Percentiles rank a stretch among this genome's conserved stretches.
These are phyloP conservation scores for Lasioglossum vierecki DNA, from an alignment of 2,888 invertebrate species.

Conservation along the genomic window DNA sequence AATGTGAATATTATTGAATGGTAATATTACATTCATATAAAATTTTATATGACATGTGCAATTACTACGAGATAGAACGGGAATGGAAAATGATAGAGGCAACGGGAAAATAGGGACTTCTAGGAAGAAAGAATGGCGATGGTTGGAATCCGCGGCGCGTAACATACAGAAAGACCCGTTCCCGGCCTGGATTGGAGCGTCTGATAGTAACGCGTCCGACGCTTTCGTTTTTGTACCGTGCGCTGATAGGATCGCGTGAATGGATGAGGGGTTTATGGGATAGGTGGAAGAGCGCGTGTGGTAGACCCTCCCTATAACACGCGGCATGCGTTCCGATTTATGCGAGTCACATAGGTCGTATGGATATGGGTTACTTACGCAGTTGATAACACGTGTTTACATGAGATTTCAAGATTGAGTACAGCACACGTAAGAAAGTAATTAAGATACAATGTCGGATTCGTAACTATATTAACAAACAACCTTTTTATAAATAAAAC, in stretches of 20 bases:
- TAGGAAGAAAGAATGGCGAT: neutral
- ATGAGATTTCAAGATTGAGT: neutral
- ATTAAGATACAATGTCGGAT: neutral
- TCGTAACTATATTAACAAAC: no score
- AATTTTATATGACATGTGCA: no score
- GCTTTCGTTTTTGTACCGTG: slow-evolving; percentile 5
- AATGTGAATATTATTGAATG: no score
- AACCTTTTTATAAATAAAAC: no score
- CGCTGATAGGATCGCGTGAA: neutral
- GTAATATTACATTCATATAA: no score
- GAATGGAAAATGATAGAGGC: neutral
- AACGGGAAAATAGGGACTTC: neutral
- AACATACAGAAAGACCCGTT: neutral
- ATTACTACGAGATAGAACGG: no score
- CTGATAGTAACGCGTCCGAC: neutral
- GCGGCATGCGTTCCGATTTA: slow-evolving; percentile 10
- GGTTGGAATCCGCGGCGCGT: neutral
- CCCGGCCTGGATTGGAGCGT: neutral
- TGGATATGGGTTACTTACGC: neutral
- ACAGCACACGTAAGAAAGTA: neutral
- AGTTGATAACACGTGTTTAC: neutral
- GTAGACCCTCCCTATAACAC: neutral
- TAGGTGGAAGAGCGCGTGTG: neutral
- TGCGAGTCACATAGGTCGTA: neutral
- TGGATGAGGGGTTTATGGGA: slow-evolving; percentile 1